Evolutionary conservation across 2,797 vertebrate genomes (phyloP).

Genomic region (Labroides dimidiatus): DNA sequence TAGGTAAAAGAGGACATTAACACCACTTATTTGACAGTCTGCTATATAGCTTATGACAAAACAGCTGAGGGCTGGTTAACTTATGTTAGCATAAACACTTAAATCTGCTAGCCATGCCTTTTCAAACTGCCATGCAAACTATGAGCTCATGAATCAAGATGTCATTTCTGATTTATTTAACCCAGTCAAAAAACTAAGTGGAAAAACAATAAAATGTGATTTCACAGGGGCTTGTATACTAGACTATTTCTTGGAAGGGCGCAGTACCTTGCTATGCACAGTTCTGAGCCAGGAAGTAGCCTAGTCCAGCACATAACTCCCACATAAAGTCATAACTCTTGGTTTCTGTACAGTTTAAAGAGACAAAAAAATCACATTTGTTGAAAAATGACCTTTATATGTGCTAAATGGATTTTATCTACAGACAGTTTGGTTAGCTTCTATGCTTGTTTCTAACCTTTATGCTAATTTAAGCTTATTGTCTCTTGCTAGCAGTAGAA

Average conservation of each 20-base stretch:
- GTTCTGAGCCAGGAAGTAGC: neutral
- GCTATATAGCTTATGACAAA: neutral
- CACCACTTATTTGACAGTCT: neutral
- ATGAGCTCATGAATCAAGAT: neutral
- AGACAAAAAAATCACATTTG: neutral
- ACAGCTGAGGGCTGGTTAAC: neutral
- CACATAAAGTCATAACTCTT: neutral
- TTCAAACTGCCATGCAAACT: neutral
- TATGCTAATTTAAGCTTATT: neutral
- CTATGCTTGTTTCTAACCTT: neutral
- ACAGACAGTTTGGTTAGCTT: too few species aligned
- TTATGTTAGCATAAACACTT: neutral
- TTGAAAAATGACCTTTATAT: neutral
- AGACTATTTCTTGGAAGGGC: constrained; percentile 1
- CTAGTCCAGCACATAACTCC: neutral
- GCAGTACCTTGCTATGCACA: neutral
- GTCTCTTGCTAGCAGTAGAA: neutral
- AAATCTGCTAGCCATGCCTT: neutral
- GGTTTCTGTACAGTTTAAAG: neutral
- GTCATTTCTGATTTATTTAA: neutral
- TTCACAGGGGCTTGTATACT: neutral
- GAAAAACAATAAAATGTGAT: constrained; percentile 5
- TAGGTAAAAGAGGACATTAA: neutral
- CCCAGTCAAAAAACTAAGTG: neutral
- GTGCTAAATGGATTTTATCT: neutral